Percentiles rank a stretch among this genome's conserved stretches.
phyloP scores from a whole-genome alignment of 2,797 vertebrate genomes.

The Rhinella marina region DNA sequence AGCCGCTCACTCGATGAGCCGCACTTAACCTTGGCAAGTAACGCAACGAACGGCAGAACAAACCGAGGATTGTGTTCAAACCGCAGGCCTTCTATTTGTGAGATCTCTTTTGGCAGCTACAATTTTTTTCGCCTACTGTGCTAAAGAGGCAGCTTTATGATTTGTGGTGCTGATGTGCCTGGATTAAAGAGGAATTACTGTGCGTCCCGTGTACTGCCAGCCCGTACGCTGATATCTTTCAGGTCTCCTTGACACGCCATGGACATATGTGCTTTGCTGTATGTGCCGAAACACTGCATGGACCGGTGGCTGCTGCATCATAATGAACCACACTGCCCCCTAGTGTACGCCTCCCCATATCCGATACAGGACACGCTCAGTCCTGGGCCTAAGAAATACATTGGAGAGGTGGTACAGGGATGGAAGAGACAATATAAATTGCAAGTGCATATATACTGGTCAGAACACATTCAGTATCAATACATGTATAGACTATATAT shows the following conservation, averaged over 20 bases:
- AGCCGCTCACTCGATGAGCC: slow-evolving; percentile 20
- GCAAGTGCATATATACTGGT: too few relatives aligned
- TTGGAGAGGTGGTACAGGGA: too few relatives aligned
- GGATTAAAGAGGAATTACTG: background rate
- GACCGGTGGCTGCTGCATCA: background rate
- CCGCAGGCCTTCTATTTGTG: slow-evolving; percentile 40
- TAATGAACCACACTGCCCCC: background rate
- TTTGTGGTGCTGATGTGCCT: slow-evolving; percentile 15
- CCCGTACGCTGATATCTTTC: background rate
- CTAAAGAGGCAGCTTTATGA: slow-evolving; percentile 50
- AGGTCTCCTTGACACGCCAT: background rate
- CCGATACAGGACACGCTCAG: background rate
- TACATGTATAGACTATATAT: too few relatives aligned
- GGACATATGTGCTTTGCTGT: background rate
- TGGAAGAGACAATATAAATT: too few relatives aligned
- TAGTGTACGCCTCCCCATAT: background rate
- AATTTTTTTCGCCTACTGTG: slow-evolving; percentile 33
- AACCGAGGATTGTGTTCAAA: slow-evolving; percentile 40
- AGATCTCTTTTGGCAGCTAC: slow-evolving; percentile 32
- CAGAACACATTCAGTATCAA: too few relatives aligned
- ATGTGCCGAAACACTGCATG: background rate
- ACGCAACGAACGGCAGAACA: background rate
- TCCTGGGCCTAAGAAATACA: too few relatives aligned
- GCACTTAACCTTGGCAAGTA: slow-evolving; percentile 44
- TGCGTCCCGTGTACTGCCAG: background rate